Conservation (phyloP, 2,113 vertebrate genomes). For the Crotalus horridus region DNA sequence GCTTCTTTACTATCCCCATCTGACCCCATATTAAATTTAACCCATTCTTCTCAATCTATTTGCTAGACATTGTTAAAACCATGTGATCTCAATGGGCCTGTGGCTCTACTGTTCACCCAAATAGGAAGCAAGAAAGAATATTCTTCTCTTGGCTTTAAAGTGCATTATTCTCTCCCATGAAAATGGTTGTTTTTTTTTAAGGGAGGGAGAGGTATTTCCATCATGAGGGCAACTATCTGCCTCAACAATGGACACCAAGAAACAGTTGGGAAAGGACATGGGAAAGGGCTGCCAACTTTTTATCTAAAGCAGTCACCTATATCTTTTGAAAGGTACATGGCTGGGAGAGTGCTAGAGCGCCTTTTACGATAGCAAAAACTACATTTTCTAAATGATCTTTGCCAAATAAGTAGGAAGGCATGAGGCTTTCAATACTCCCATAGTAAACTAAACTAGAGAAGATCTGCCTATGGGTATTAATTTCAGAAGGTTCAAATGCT, state of each 20-base stretch:
- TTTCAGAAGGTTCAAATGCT: neutral
- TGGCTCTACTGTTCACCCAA: neutral
- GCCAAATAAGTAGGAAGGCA: neutral
- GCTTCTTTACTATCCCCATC: neutral
- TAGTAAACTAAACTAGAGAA: neutral
- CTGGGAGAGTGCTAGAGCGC: neutral
- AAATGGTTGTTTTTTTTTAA: neutral
- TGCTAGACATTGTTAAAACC: neutral
- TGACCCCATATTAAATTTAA: neutral
- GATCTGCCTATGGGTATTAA: neutral
- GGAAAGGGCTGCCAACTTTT: neutral
- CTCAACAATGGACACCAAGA: neutral
- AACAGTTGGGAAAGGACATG: neutral
- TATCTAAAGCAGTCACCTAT: neutral
- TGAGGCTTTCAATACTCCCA: neutral
- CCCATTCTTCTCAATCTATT: neutral
- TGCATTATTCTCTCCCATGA: conserved; percentile 7
- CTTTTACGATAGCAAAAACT: neutral
- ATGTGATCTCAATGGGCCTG: neutral
- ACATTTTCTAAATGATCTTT: neutral
- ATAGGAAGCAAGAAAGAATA: neutral
- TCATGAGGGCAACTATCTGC: neutral
- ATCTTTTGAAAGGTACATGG: neutral
- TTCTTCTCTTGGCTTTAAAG: conserved; percentile 18
- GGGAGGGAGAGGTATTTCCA: neutral